Conservation (phyloP, 2,797 vertebrate species). For the Anguilla obscura region DNA sequence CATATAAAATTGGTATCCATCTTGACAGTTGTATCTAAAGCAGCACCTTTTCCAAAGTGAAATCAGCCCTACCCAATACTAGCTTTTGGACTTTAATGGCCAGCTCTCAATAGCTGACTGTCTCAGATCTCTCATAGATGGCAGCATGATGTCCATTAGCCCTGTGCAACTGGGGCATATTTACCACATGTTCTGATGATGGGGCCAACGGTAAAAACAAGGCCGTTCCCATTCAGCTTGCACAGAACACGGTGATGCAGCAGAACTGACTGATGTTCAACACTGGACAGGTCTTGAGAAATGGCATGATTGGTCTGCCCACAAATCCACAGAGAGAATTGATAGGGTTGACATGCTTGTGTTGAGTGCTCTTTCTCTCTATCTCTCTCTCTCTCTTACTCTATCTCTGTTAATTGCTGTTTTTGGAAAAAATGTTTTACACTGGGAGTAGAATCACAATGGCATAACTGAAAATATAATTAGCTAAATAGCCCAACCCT, state of each 20-base stretch:
- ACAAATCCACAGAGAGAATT: neutral
- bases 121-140: neutral
- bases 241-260: neutral
- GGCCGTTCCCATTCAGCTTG: neutral
- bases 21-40: neutral
- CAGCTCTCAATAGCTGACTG: neutral
- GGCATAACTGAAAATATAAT: neutral
- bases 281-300: slow-evolving; percentile 1
- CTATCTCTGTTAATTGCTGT: neutral
- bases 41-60: neutral
- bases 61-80: neutral
- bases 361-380: neutral
- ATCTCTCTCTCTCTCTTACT: neutral
- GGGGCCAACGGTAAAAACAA: neutral
- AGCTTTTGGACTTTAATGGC: neutral
- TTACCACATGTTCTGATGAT: neutral
- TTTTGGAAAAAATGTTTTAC: neutral
- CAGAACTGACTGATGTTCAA: neutral
- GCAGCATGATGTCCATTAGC: neutral
- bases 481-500: neutral
- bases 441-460: neutral
- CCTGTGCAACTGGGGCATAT: neutral
- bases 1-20: neutral
- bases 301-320: neutral
- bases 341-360: neutral